A percentile compares a stretch with the other conserved stretches of the same genome.
Conservation (phyloP, 1,140 invertebrate genomes). For the Agrypnia vestita region DNA sequence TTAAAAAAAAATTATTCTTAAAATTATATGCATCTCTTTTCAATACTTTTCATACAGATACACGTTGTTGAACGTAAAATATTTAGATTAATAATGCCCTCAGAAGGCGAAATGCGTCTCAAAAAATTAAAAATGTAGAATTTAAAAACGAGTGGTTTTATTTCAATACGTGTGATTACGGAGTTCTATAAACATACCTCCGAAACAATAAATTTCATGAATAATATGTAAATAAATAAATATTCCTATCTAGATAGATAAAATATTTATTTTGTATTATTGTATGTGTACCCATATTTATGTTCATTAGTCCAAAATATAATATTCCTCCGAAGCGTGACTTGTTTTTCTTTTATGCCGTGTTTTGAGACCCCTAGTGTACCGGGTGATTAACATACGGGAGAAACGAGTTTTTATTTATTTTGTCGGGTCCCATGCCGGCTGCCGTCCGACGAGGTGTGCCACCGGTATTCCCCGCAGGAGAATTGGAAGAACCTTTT, state of each 20-base stretch:
- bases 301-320: not conserved
- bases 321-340: not conserved
- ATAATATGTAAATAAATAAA: no score
- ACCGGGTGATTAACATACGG: conserved; percentile 17
- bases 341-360: not conserved
- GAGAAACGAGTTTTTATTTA: conserved; percentile 11
- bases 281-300: not conserved
- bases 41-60: no score
- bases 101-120: no score
- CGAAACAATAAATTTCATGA: no score
- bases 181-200: no score
- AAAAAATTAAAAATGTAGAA: no score
- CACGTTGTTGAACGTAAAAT: no score
- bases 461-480: conserved; percentile 25
- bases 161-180: no score
- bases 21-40: no score
- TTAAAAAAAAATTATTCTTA: no score
- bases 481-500: conserved; percentile 12
- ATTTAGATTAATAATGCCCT: no score
- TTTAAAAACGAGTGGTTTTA: no score
- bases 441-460: conserved; percentile 7
- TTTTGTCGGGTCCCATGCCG: not conserved
- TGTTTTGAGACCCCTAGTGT: not conserved
- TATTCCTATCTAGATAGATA: not conserved
- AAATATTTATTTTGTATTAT: not conserved